These are phyloP conservation scores for Vulpes lagopus DNA, from an alignment of 2,113 vertebrate genomes.

Conservation along the genomic window DNA sequence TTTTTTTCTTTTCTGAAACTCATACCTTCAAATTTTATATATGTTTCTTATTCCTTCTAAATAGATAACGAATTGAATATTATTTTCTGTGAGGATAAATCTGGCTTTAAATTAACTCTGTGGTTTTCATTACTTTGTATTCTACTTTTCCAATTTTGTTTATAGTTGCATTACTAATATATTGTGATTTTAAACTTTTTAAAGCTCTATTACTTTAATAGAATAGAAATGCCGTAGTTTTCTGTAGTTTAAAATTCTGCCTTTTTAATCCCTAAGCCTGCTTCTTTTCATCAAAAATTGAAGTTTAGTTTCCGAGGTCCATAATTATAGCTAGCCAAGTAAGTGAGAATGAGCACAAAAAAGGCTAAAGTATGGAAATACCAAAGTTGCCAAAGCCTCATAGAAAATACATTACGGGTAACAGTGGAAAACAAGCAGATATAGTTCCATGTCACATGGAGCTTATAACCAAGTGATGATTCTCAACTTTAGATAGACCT, in stretches of 20 bases:
- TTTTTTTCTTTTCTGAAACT: neutral
- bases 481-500: neutral
- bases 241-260: neutral
- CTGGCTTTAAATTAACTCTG: constrained; percentile 55
- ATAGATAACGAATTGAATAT: neutral
- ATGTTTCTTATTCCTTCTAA: constrained; percentile 47
- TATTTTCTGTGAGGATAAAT: constrained; percentile 7
- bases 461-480: constrained; percentile 1
- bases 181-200: constrained; percentile 6
- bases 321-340: neutral
- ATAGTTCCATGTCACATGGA: neutral
- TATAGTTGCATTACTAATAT: constrained; percentile 10
- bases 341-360: constrained; percentile 9
- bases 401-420: neutral
- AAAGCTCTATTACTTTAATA: constrained; percentile 36
- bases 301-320: constrained; percentile 1
- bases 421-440: neutral
- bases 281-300: constrained; percentile 50
- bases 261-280: neutral
- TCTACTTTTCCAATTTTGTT: constrained; percentile 29
- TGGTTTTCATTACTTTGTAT: neutral
- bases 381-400: neutral
- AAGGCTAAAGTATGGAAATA: neutral
- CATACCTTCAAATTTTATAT: constrained; percentile 22
- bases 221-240: neutral